These are phyloP conservation scores for Podarcis cretensis DNA, from an alignment of 2,113 vertebrate species.

Conservation along the genomic window DNA sequence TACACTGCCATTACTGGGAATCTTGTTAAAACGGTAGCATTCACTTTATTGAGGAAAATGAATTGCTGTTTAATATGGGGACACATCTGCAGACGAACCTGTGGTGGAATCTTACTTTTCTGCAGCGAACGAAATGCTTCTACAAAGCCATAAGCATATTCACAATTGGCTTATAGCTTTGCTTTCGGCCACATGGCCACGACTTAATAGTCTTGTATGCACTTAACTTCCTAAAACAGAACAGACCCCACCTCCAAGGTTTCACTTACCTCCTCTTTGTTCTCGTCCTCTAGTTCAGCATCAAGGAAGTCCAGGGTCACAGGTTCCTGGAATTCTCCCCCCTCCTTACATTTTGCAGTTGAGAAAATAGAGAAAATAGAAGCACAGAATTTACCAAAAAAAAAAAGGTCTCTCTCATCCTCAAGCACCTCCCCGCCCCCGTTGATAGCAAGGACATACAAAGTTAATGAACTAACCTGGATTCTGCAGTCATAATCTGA, in stretches of 20 bases:
- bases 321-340: slow-evolving; percentile 78
- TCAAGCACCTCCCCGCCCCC: too few species aligned
- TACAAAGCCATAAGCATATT: neutral
- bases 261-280: slow-evolving; percentile 90
- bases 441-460: neutral
- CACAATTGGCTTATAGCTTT: neutral
- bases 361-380: neutral
- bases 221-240: neutral
- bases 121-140: neutral
- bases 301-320: slow-evolving; percentile 97
- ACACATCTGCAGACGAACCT: neutral
- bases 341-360: neutral
- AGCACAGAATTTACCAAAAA: neutral
- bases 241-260: neutral
- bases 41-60: neutral
- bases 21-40: neutral
- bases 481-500: too few species aligned
- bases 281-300: slow-evolving; percentile 92
- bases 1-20: neutral
- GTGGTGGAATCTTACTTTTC: neutral
- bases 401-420: neutral
- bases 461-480: too few species aligned
- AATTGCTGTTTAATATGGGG: neutral
- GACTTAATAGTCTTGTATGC: neutral
- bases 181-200: neutral